Evolutionary conservation across 2,888 invertebrate species (phyloP).

Genomic region (Calameuta idolon): DNA sequence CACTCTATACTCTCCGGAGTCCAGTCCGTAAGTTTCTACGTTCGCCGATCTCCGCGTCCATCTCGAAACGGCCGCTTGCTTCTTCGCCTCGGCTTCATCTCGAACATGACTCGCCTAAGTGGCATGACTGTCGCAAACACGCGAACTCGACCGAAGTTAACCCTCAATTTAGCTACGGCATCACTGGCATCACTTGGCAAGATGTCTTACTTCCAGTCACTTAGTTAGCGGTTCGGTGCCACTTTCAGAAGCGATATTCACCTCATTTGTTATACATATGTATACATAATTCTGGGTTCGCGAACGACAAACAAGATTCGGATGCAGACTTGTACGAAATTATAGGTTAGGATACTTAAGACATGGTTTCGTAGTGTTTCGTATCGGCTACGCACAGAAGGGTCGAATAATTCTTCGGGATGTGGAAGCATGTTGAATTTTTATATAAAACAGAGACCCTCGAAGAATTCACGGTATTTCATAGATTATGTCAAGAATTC

Average conservation of each 20-base stretch:
- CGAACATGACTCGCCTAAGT: slow-evolving; percentile 32
- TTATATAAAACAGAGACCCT: too few species aligned
- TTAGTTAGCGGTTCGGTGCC: slow-evolving; percentile 36
- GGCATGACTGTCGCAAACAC: slow-evolving; percentile 53
- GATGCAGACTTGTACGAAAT: too few species aligned
- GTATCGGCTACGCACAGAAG: too few species aligned
- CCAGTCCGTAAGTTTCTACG: not conserved
- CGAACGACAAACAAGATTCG: not conserved
- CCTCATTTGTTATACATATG: not conserved
- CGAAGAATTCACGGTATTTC: slow-evolving; percentile 35
- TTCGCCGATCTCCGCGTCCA: not conserved
- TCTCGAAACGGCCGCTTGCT: slow-evolving; percentile 6
- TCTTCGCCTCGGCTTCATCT: slow-evolving; percentile 15
- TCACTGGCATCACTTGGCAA: not conserved
- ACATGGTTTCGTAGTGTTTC: too few species aligned
- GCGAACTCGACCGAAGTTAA: slow-evolving; percentile 51
- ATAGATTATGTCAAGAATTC: slow-evolving; percentile 42
- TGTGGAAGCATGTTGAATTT: too few species aligned
- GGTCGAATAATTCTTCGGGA: too few species aligned
- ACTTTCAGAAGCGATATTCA: slow-evolving; percentile 31
- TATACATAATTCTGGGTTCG: slow-evolving; percentile 8
- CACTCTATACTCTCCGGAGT: not conserved
- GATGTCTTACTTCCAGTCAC: slow-evolving; percentile 49
- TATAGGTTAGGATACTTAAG: too few species aligned
- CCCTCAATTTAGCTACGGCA: slow-evolving; percentile 50